Percentiles rank a stretch among this genome's conserved stretches.
Evolutionary conservation across 2,888 invertebrate species (phyloP).

Genomic region (Ophion slaviceki): DNA sequence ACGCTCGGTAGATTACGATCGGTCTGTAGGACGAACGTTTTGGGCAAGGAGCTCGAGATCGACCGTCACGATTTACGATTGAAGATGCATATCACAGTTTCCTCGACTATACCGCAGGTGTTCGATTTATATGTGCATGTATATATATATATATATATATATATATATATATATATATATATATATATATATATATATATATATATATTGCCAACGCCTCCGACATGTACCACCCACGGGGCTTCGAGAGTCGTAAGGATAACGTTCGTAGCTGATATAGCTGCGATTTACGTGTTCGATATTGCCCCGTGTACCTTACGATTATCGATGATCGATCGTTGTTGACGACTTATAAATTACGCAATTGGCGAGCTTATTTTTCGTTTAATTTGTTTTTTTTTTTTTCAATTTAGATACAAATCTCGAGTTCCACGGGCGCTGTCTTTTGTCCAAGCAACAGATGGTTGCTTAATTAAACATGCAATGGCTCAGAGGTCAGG

Average conservation of each 20-base stretch:
- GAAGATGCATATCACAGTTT: conserved; percentile 55
- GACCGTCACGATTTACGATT: conserved; percentile 48
- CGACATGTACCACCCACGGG: conserved; percentile 8
- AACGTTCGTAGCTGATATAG: conserved; percentile 14
- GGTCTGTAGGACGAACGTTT: conserved; percentile 14
- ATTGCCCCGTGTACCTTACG: conserved; percentile 23
- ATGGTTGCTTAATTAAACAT: too few relatives aligned
- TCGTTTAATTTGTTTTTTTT: not conserved
- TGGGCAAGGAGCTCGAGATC: conserved; percentile 26
- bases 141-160: conserved; percentile 4
- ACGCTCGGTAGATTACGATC: not conserved
- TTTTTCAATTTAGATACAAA: not conserved
- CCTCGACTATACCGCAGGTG: conserved; percentile 43
- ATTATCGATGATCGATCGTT: conserved; percentile 37
- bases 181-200: not conserved
- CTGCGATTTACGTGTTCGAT: conserved; percentile 61
- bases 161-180: not conserved
- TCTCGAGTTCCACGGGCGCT: not conserved
- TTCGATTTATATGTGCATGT: conserved; percentile 2
- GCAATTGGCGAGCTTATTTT: not conserved
- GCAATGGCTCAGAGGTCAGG: too few relatives aligned
- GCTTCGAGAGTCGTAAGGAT: conserved; percentile 31
- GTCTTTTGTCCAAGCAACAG: not conserved
- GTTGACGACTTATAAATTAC: conserved; percentile 10
- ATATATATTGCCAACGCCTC: not conserved